These are phyloP conservation scores for Epinotia nisella DNA, from an alignment of 2,888 invertebrate species.

Conservation along the genomic window DNA sequence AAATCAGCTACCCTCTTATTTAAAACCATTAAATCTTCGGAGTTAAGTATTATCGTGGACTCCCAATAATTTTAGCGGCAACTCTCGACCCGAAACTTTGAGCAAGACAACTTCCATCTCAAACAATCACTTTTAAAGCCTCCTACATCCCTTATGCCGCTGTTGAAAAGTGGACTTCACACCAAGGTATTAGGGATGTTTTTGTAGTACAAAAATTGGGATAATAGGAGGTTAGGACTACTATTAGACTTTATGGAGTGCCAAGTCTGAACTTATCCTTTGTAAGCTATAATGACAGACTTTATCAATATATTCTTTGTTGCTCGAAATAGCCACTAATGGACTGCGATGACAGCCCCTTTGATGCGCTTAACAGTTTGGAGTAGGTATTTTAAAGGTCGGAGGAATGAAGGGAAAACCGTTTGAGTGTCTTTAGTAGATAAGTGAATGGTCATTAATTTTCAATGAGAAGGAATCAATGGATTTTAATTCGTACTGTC, in stretches of 20 bases:
- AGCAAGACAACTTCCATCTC: constrained; percentile 26
- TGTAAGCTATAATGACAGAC: constrained; percentile 22
- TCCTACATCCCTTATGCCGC: not conserved
- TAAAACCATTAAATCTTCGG: constrained; percentile 17
- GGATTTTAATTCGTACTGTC: not conserved
- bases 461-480: not conserved
- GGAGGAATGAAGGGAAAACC: not conserved
- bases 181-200: not conserved
- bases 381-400: constrained; percentile 1
- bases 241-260: constrained; percentile 1
- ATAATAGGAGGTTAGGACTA: not conserved
- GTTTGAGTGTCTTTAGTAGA: not conserved
- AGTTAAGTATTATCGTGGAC: constrained; percentile 19
- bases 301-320: constrained; percentile 31
- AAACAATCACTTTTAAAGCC: not conserved
- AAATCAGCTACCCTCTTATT: not conserved
- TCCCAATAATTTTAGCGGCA: constrained; percentile 21
- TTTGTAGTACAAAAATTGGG: not conserved
- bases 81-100: constrained; percentile 16
- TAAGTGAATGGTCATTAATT: too few relatives aligned
- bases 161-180: not conserved
- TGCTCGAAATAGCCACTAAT: constrained; percentile 21
- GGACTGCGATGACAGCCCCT: constrained; percentile 20
- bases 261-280: constrained; percentile 18
- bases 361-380: constrained; percentile 12